phyloP scores from a whole-genome alignment of 1,140 invertebrate species.

The Tribolium madens region DNA sequence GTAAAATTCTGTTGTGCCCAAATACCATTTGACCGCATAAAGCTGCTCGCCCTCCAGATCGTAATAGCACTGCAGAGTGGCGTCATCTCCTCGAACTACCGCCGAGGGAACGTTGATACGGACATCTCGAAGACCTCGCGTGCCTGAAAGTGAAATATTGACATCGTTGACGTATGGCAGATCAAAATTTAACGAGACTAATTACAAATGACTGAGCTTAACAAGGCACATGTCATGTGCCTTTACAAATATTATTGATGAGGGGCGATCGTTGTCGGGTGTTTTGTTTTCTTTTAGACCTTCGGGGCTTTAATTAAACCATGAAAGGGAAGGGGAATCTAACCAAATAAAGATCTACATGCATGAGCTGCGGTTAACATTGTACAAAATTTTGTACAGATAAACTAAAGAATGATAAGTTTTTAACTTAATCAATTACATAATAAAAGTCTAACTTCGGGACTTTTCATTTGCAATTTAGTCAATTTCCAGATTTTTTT shows the following conservation, averaged over 20 bases:
- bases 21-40: conserved; percentile 88
- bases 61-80: conserved; percentile 79
- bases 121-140: conserved; percentile 10
- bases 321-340: background rate
- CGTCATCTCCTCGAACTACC: conserved; percentile 23
- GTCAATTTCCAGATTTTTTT: no score
- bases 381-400: background rate
- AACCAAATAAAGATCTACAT: background rate
- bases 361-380: background rate
- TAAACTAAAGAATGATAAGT: no score
- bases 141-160: conserved; percentile 30
- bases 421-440: no score
- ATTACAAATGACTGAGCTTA: background rate
- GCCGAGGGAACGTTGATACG: conserved; percentile 32
- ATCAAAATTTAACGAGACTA: background rate
- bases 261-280: background rate
- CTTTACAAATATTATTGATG: background rate
- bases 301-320: background rate
- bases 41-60: conserved; percentile 81
- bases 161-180: background rate
- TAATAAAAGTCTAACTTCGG: no score
- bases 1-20: conserved; percentile 81
- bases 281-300: background rate
- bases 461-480: no score
- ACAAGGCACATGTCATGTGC: background rate